phyloP scores from a whole-genome alignment of 2,797 vertebrate species.

The Amblyraja radiata region DNA sequence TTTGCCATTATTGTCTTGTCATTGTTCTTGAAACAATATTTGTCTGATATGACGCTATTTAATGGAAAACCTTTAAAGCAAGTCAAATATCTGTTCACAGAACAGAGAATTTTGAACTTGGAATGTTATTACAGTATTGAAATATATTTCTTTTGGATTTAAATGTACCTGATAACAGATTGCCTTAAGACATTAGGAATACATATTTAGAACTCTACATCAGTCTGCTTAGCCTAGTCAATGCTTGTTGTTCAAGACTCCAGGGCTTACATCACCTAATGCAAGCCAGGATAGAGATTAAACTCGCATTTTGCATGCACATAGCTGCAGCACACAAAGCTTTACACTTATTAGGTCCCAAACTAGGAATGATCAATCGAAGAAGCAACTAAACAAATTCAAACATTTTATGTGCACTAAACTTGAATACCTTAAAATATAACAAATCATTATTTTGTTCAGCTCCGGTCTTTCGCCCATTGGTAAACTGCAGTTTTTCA shows the following conservation, averaged over 20 bases:
- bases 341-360: background rate
- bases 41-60: background rate
- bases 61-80: background rate
- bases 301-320: background rate
- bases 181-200: slow-evolving; percentile 6
- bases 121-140: background rate
- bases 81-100: background rate
- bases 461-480: slow-evolving; percentile 51
- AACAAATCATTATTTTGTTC: slow-evolving; percentile 75
- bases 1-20: background rate
- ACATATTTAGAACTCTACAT: background rate
- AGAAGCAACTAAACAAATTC: background rate
- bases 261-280: background rate
- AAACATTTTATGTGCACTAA: background rate
- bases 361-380: background rate
- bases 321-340: background rate
- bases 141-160: background rate
- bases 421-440: slow-evolving; percentile 79
- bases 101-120: background rate
- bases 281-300: too few relatives aligned
- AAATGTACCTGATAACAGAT: background rate
- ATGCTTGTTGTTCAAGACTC: background rate
- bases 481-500: slow-evolving; percentile 49
- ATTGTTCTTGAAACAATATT: background rate
- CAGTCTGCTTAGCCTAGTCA: background rate